These are phyloP conservation scores for Chaetogeoica ovagalla DNA, from an alignment of 2,888 invertebrate genomes.

Conservation along the genomic window DNA sequence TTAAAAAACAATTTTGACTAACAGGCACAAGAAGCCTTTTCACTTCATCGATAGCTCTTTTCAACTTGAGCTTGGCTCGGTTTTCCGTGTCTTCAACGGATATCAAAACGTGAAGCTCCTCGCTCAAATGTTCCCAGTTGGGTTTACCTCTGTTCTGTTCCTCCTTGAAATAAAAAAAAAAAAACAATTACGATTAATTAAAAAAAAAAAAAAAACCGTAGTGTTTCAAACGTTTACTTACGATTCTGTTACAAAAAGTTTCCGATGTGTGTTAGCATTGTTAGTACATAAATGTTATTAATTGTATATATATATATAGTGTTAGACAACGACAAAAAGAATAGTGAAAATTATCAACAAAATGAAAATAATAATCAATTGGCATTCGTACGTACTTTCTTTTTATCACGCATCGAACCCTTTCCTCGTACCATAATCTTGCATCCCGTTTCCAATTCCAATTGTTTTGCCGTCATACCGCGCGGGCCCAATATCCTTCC, in stretches of 20 bases:
- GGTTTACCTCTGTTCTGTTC: conserved; percentile 99
- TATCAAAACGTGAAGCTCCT: conserved; percentile 96
- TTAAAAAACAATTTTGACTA: conserved; percentile 59
- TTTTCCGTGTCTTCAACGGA: conserved; percentile 99
- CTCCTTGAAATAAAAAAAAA: conserved; percentile 70
- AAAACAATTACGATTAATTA: conserved; percentile 25
- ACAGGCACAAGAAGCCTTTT: conserved; percentile 96
- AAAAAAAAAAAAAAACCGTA: conserved; percentile 32
- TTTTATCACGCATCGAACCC: conserved; percentile 99
- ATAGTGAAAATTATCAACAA: neutral
- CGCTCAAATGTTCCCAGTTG: conserved; percentile 99
- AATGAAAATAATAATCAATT: neutral
- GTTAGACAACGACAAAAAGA: conserved; percentile 18
- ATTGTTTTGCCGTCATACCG: conserved; percentile 99
- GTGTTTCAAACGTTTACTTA: conserved; percentile 16
- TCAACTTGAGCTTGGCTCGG: conserved; percentile 90
- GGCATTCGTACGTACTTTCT: conserved; percentile 79
- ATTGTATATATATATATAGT: neutral
- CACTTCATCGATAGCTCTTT: conserved; percentile 96
- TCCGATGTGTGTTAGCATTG: conserved; percentile 47
- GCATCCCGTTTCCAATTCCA: conserved; percentile 99
- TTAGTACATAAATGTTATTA: conserved; percentile 47
- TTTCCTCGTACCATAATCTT: conserved; percentile 99
- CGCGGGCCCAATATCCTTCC: conserved; percentile 98
- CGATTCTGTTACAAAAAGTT: conserved; percentile 27